Base-by-base conservation (phyloP, 1,140 invertebrate species). In the Drosophila novamexicana region DNA sequence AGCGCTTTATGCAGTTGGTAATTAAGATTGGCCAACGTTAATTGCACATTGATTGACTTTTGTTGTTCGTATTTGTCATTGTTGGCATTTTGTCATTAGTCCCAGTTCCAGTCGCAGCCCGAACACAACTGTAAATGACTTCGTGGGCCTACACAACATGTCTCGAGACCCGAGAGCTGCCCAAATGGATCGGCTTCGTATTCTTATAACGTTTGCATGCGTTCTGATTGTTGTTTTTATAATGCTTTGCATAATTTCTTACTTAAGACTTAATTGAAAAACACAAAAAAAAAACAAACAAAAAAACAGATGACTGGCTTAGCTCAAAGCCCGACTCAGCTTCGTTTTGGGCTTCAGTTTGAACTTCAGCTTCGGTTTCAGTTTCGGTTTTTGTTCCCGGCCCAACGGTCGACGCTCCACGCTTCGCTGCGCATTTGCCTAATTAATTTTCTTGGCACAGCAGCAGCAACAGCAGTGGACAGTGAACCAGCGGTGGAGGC, bases 201-300 rank as follows among this genome's bases (percentile, higher is more conserved):
- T 77, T 80, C 82, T 54, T 52, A 29, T 9, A 75, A 40, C 77
- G 69, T 78, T 57, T 47, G 54, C 37, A 47, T 59, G 62, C 52
- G 68, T 73, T 76, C 32, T 63, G 59, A 14, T 50, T 59, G 16
- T 69, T 70, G 34, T 52, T 59, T 47, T 57, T 70, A 71, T 74
- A 79, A 77, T 89, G 81, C 71, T 89, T 91, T 91, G 90, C 89
- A 91, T 91, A 91, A 91, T 91, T 91, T 91, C 89, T 89, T 82
- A 91, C 84, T 91, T 91, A 91, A 91, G 79, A 85, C 79, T 90
- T 91, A 91, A 89, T 91, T 89, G 86, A 91, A 91, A 90, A 80
- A 72, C 54, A 37, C n/a, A 50, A 44, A 77, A 69, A 65, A 71
- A 53, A 44, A 50, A 74, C 5, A 44, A 10, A 34, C 1, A 18